A percentile compares a stretch with the other conserved stretches of the same genome.
These are phyloP conservation scores for Melinaea marsaeus DNA, from an alignment of 2,888 invertebrate species.

Conservation along the genomic window DNA sequence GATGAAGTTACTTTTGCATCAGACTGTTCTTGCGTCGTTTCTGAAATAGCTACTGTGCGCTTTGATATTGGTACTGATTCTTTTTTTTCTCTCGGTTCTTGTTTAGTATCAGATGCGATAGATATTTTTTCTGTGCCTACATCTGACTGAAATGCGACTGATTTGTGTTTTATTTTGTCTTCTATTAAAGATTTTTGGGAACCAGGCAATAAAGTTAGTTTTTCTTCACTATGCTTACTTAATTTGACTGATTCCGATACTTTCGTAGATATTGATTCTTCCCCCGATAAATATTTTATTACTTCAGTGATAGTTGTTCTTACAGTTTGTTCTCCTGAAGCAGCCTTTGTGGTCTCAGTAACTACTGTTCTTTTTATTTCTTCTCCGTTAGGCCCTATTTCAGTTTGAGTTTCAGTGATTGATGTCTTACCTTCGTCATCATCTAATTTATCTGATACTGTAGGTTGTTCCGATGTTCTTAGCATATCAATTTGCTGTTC, in stretches of 20 bases:
- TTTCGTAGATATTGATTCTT: conserved; percentile 30
- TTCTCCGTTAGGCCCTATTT: conserved; percentile 26
- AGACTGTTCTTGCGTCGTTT: not conserved
- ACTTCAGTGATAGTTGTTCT: conserved; percentile 29
- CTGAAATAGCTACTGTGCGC: conserved; percentile 36
- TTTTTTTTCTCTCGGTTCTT: not conserved
- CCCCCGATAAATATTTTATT: conserved; percentile 31
- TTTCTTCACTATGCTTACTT: conserved; percentile 11
- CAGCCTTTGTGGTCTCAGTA: conserved; percentile 27
- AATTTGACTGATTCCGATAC: conserved; percentile 28
- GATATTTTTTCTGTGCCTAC: not conserved
- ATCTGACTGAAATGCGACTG: conserved; percentile 2
- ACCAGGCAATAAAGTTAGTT: conserved; percentile 20
- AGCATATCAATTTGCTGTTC: conserved; percentile 19
- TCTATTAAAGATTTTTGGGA: conserved; percentile 12
- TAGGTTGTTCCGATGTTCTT: conserved; percentile 3
- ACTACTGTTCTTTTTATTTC: conserved; percentile 28
- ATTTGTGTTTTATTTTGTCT: conserved; percentile 6
- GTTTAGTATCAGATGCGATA: not conserved
- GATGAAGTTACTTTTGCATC: conserved; percentile 42
- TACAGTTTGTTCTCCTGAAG: conserved; percentile 30
- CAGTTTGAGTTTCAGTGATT: conserved; percentile 21
- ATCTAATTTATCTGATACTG: conserved; percentile 10
- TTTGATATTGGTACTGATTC: conserved; percentile 39
- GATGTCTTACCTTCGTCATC: conserved; percentile 16